Percentiles rank a stretch among this genome's conserved stretches.
These are phyloP conservation scores for Periphyllus acericola DNA, from an alignment of 2,888 invertebrate species.

Conservation along the genomic window DNA sequence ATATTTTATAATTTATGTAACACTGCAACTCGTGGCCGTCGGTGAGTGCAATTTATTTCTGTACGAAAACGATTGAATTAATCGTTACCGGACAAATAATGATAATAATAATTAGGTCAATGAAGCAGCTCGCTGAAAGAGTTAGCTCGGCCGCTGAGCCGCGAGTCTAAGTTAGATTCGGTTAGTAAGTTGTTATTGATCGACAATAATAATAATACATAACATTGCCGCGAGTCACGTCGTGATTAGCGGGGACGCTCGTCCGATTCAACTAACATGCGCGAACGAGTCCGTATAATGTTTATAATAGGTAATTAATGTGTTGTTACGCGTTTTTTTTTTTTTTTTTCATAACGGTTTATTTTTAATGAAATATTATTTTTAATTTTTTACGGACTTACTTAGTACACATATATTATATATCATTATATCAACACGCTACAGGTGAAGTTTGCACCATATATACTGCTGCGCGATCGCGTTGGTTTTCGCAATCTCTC, in stretches of 20 bases:
- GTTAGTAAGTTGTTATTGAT: not conserved
- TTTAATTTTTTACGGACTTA: not conserved
- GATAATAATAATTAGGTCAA: not conserved
- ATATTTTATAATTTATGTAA: too few relatives aligned
- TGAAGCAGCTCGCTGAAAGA: not conserved
- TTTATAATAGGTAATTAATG: not conserved
- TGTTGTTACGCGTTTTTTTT: not conserved
- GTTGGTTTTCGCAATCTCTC: not conserved
- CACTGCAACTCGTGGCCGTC: not conserved
- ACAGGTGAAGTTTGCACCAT: not conserved
- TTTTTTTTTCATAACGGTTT: too few relatives aligned
- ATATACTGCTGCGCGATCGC: not conserved
- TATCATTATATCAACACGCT: not conserved
- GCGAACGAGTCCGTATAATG: not conserved
- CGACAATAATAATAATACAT: not conserved
- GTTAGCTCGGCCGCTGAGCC: not conserved
- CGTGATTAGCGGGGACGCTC: not conserved
- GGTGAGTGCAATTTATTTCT: not conserved
- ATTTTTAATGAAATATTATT: too few relatives aligned
- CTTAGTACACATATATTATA: not conserved
- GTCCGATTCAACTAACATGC: not conserved
- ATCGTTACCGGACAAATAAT: not conserved
- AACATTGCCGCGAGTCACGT: not conserved
- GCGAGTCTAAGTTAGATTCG: not conserved
- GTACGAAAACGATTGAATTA: not conserved